Evolutionary conservation across 2,888 invertebrate species (phyloP).

Genomic region (Octodonta nipae): DNA sequence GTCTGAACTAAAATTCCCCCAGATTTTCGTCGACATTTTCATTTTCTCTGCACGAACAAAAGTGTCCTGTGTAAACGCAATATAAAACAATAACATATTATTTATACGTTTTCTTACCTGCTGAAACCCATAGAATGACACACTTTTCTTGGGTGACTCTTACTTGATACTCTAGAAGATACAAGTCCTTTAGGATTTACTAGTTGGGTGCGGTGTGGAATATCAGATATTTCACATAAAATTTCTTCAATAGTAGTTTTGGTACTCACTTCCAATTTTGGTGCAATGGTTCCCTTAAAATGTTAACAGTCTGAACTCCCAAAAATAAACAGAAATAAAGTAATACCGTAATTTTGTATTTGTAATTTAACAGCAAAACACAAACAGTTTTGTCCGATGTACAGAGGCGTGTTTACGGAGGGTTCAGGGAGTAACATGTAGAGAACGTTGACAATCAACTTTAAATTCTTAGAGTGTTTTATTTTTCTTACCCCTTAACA

Average conservation of each 20-base stretch:
- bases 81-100: no score
- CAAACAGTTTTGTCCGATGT: no score
- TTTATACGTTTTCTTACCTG: conserved; percentile 12
- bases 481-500: no score
- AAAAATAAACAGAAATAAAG: no score
- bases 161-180: conserved; percentile 17
- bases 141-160: conserved; percentile 17
- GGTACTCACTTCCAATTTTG: conserved; percentile 57
- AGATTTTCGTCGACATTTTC: no score
- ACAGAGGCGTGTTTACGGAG: no score
- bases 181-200: conserved; percentile 35
- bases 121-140: conserved; percentile 23
- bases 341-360: no score
- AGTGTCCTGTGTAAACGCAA: neutral
- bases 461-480: no score
- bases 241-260: conserved; percentile 54
- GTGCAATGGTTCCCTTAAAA: conserved; percentile 52
- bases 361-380: no score
- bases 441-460: no score
- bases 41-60: conserved; percentile 1
- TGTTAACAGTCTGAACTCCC: neutral
- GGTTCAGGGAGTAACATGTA: no score
- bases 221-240: conserved; percentile 16
- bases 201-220: neutral
- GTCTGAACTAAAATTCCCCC: no score